Evolutionary conservation across 2,888 invertebrate genomes (phyloP), one percentile per base, ranked within the genome.

Genomic region (Nemapogon koenigi): DNA sequence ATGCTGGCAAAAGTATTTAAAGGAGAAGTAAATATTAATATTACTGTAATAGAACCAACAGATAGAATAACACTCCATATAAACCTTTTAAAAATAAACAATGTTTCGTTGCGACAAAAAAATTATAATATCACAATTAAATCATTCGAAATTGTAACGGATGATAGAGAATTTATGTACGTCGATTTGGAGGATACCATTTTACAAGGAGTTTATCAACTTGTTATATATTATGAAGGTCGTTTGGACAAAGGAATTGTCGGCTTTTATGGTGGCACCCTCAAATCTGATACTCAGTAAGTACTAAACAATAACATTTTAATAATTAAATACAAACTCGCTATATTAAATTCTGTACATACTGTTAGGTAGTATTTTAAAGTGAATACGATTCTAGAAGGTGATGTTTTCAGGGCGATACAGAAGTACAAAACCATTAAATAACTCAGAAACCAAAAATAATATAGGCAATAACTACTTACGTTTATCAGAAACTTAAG

Each of bases 61-160:
- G 53, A 67, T 40, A 53, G 51, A 42, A 76, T 89, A 36, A 61
- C 81, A 1, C 53, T 91, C 30, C 88, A 91, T 59, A 68, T 81
- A 4, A 82, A 88, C 35, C 64, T 81, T 44, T 58, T 91, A 43
- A 64, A 58, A 6, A 80, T 88, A 13, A 60, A 59, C 13, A 33
- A 47, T 4, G 44, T 59, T 1, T 45, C n/a, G 13, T 18, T 73
- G 3, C 52, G 41, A 45, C 49, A 49, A 27, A 39, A 42, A 14
- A 49, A 51, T 35, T 19, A 43, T 40, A 46, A 37, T 33, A 11
- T 59, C 17, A 11, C 40, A 3, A 47, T 59, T 3, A 41, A 35
- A 25, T 49, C 49, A 7, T 47, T 44, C 22, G 46, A 46, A 22
- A 31, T 43, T 2, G 40, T 48, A 17, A 47, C 53, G n/a, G 62